Percentiles rank a stretch among this genome's conserved stretches.
phyloP scores from a whole-genome alignment of 2,113 vertebrate genomes.

The Cavia aperea region DNA sequence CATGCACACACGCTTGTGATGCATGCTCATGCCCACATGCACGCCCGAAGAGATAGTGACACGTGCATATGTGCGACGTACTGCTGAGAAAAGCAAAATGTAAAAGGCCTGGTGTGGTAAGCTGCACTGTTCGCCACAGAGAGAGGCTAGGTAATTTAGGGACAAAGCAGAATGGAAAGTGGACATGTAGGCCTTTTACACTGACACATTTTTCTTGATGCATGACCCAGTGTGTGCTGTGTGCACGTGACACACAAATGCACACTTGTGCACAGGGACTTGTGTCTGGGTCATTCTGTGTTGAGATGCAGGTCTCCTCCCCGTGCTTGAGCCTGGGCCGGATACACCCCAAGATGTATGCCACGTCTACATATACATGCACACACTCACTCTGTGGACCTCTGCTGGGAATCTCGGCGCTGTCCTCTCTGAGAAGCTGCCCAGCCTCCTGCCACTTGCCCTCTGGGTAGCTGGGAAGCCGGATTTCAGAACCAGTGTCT shows the following conservation, averaged over 20 bases:
- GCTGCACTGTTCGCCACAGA: rapidly evolving
- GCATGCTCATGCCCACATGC: not conserved
- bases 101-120: rapidly evolving
- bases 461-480: not conserved
- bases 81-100: not conserved
- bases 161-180: not conserved
- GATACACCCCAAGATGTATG: rapidly evolving
- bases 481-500: not conserved
- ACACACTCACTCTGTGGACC: not conserved
- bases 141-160: not conserved
- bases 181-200: not conserved
- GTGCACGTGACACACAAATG: not conserved
- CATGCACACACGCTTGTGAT: not conserved
- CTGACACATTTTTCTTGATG: not conserved
- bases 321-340: not conserved
- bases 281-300: rapidly evolving
- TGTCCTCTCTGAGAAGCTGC: not conserved
- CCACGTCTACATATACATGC: not conserved
- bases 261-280: not conserved
- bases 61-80: not conserved
- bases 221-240: rapidly evolving
- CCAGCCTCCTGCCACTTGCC: not conserved
- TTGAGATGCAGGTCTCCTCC: not conserved
- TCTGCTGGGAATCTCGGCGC: not conserved
- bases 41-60: rapidly evolving